Evolutionary conservation across 2,888 invertebrate genomes (phyloP), one percentile per base, ranked within the genome.

Genomic region (Scaptomyza flava): DNA sequence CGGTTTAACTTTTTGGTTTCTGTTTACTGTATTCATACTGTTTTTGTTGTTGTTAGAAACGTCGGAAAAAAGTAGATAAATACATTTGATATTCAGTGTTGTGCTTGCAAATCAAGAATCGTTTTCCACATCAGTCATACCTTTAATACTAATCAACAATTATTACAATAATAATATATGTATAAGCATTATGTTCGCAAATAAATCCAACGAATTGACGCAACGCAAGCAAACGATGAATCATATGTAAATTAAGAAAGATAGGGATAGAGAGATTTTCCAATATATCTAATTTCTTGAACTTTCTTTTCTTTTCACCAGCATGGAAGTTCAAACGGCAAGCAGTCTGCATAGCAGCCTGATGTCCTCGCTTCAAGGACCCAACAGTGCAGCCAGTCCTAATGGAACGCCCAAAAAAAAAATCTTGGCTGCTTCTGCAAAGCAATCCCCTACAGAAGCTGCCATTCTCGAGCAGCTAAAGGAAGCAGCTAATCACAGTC

Each of bases 271-370:
- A 36, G 3, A 12, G 36, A 38, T 41, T 41, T 41, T 41, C 41
- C 4, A 41, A 3, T 17, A 17, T 17, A 38, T 14, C 14, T 0
- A 6, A 3, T 5, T n/a, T 0, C 14, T 14, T 36, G n/a, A 6
- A 36, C 14, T 14, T 41, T 20, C 6, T 34, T 27, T 30, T 5
- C 23, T 14, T 27, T 11, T 20, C 6, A 9, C 67, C 68, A 91
- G 91, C 77, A 91, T 91, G 91, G 91, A 91, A 86, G 85, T 91
- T 68, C 89, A 89, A 65, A 84, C 88, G 46, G 89, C 81, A 48
- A 91, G 75, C 75, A 91, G 79, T 67, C 82, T 89, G 66, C 80
- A 87, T 58, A 90, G 78, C 57, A 87, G 82, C 14, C 53, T 72
- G 33, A 38, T 87, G 11, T 74, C 85, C 47, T 71, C 90, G 27